phyloP scores from a whole-genome alignment of 2,797 vertebrate species.

The Micromesistius poutassou region DNA sequence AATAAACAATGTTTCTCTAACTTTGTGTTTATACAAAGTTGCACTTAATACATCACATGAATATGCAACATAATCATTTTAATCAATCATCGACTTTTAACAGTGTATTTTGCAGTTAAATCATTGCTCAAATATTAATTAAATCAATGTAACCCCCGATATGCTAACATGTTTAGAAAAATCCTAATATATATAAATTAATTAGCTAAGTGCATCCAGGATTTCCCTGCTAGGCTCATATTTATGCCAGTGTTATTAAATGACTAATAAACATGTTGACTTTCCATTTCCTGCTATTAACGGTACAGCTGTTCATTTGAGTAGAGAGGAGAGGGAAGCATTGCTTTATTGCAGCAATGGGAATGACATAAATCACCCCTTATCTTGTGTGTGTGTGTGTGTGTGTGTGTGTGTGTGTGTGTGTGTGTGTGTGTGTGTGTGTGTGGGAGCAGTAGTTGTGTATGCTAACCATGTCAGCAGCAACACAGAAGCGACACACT shows the following conservation, averaged over 20 bases:
- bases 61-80: too few relatives aligned
- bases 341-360: too few relatives aligned
- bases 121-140: too few relatives aligned
- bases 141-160: too few relatives aligned
- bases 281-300: constrained; percentile 47
- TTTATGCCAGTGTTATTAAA: constrained; percentile 38
- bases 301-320: constrained; percentile 31
- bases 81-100: too few relatives aligned
- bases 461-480: not conserved
- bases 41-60: too few relatives aligned
- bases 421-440: not conserved
- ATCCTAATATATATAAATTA: too few relatives aligned
- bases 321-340: constrained; percentile 7
- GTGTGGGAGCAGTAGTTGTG: not conserved
- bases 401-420: not conserved
- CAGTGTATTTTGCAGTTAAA: too few relatives aligned
- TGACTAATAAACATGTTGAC: constrained; percentile 36
- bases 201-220: too few relatives aligned
- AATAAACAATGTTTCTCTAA: not conserved
- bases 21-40: not conserved
- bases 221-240: constrained; percentile 21
- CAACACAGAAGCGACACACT: not conserved
- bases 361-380: constrained; percentile 15
- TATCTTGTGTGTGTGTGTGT: not conserved
- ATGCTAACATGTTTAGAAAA: too few relatives aligned